These are phyloP conservation scores for Acrocephalus kingi DNA, from an alignment of 2,113 vertebrate genomes.

Conservation along the genomic window DNA sequence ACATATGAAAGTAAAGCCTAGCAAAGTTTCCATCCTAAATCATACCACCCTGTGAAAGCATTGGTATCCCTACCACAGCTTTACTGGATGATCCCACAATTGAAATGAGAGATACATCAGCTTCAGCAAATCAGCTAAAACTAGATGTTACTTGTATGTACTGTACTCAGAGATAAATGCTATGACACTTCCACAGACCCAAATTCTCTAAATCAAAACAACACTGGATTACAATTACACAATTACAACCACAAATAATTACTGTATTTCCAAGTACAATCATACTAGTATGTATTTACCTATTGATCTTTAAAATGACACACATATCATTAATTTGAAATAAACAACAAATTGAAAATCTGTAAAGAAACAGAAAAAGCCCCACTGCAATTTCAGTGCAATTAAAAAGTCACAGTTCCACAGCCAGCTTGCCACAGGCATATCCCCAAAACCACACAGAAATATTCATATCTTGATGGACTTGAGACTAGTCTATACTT, in stretches of 20 bases:
- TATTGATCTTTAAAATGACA: not conserved
- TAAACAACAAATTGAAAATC: not conserved
- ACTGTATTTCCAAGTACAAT: not conserved
- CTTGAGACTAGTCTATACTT: not conserved
- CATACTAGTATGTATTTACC: not conserved
- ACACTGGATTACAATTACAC: not conserved
- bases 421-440: not conserved
- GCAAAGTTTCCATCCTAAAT: not conserved
- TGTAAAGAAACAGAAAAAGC: not conserved
- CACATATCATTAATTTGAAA: not conserved
- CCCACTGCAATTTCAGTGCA: not conserved
- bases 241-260: not conserved
- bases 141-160: not conserved
- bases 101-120: not conserved
- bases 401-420: not conserved
- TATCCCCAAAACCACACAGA: not conserved
- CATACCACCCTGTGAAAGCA: rapidly evolving
- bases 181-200: not conserved
- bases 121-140: not conserved
- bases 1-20: not conserved
- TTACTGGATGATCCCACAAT: not conserved
- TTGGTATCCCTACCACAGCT: not conserved
- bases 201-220: not conserved
- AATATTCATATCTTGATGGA: rapidly evolving
- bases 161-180: not conserved